Evolutionary conservation across 2,113 vertebrate species (phyloP), one percentile per base, ranked within the genome.

Genomic region (Calypte anna): DNA sequence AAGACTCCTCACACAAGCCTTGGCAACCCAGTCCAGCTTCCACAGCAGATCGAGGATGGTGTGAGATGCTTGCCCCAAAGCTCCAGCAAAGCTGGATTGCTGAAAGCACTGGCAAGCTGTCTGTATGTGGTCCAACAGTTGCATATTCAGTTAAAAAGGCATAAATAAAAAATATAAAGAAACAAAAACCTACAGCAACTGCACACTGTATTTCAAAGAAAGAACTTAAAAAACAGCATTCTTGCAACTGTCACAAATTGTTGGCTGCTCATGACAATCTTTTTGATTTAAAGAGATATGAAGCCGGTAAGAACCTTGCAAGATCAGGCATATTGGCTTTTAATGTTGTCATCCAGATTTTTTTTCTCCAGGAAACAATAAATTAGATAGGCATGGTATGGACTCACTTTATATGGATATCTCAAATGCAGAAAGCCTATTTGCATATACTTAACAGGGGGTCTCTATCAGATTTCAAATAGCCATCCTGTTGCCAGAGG

Each of bases 261-360:
- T 46, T 94, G 76, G 28, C 88, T 93, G 59, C n/a, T 50, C 69
- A 57, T 44, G 53, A 80, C 62, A 91, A 74, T 93, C 73, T 86
- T 73, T 68, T 46, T 88, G 79, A 90, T 90, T 86, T 74, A 59
- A 94, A 82, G 27, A 55, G 36, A 40, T 61, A 50, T 0, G 1
- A 89, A 91, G 63, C 63, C 91, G 86, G 88, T 96, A 86, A 96
- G 63, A 70, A 85, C 61, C 63, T 87, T 91, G 82, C 58, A 90
- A 94, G 63, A 93, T 94, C 64, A 83, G 79, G 43, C 72, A 68
- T 36, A 59, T 70, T 92, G 86, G 43, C 67, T 88, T 93, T 95
- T 87, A 94, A 72, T 93, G 93, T 91, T 94, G 21, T 86, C 66
- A 63, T 83, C 68, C 73, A 44, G 67, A 28, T 86, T 64, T 58